phyloP scores from a whole-genome alignment of 2,113 vertebrate species.

The Plecotus auritus region DNA sequence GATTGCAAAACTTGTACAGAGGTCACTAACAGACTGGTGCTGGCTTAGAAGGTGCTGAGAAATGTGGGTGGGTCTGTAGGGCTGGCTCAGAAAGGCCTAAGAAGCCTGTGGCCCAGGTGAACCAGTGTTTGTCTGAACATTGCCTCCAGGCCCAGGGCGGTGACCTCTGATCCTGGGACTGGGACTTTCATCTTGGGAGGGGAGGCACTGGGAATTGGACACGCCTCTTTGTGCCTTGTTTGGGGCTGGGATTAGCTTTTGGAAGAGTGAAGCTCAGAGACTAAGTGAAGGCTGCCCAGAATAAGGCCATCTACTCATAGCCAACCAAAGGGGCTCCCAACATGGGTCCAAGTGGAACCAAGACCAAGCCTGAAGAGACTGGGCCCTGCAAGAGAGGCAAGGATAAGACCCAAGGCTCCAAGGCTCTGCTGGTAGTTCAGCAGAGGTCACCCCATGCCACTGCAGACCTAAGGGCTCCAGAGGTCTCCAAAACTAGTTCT shows the following conservation, averaged over 20 bases:
- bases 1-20: slow-evolving; percentile 7
- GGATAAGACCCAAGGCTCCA: background rate
- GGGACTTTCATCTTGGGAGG: background rate
- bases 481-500: background rate
- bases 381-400: background rate
- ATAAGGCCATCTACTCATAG: background rate
- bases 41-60: background rate
- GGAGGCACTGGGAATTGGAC: background rate
- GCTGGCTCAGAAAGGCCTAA: background rate
- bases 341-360: background rate
- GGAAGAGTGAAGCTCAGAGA: background rate
- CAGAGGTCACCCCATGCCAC: background rate
- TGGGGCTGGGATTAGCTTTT: background rate
- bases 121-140: background rate
- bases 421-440: background rate
- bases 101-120: background rate
- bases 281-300: background rate
- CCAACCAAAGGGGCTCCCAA: background rate
- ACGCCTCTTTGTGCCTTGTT: background rate
- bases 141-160: background rate
- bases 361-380: background rate
- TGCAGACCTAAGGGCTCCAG: background rate
- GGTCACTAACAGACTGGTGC: background rate
- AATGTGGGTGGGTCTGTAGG: background rate
- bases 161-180: background rate